A percentile compares a stretch with the other conserved stretches of the same genome.
These are phyloP conservation scores for Drosophila phalerata DNA, from an alignment of 2,888 invertebrate species.

Conservation along the genomic window DNA sequence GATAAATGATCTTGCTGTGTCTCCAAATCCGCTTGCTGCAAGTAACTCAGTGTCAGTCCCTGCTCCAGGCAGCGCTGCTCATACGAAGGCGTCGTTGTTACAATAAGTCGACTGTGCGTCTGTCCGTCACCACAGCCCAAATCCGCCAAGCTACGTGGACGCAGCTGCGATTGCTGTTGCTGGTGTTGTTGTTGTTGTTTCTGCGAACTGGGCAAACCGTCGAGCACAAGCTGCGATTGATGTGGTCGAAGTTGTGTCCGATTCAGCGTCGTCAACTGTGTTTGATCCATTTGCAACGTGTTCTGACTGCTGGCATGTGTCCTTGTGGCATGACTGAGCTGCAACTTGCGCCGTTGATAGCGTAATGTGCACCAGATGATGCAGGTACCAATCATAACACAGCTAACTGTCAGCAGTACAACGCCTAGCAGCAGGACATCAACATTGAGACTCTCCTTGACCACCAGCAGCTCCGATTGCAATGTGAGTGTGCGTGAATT, in stretches of 20 bases:
- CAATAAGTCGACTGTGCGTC: conserved; percentile 74
- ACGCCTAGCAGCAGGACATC: conserved; percentile 89
- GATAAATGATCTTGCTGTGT: conserved; percentile 82
- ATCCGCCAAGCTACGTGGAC: conserved; percentile 77
- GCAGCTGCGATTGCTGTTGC: conserved; percentile 48
- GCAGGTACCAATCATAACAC: conserved; percentile 96
- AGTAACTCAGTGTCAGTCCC: conserved; percentile 71
- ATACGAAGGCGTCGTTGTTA: conserved; percentile 78
- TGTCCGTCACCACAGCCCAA: conserved; percentile 55
- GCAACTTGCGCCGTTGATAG: conserved; percentile 74
- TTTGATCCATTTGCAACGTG: conserved; percentile 76
- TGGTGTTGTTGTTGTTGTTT: conserved; percentile 39
- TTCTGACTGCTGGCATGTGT: conserved; percentile 61
- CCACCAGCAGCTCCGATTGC: conserved; percentile 78
- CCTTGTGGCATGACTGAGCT: conserved; percentile 41
- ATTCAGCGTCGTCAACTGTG: conserved; percentile 80
- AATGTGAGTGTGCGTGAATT: conserved; percentile 77
- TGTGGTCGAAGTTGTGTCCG: conserved; percentile 75
- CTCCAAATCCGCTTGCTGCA: conserved; percentile 73
- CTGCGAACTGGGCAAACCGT: conserved; percentile 36
- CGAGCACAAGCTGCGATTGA: conserved; percentile 59
- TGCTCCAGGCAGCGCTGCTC: conserved; percentile 78
- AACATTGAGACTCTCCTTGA: conserved; percentile 74
- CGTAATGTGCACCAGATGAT: conserved; percentile 85
- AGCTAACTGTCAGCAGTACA: conserved; percentile 95